Evolutionary conservation across 2,113 vertebrate genomes (phyloP), one percentile per base, ranked within the genome.

Genomic region (Martes martes): DNA sequence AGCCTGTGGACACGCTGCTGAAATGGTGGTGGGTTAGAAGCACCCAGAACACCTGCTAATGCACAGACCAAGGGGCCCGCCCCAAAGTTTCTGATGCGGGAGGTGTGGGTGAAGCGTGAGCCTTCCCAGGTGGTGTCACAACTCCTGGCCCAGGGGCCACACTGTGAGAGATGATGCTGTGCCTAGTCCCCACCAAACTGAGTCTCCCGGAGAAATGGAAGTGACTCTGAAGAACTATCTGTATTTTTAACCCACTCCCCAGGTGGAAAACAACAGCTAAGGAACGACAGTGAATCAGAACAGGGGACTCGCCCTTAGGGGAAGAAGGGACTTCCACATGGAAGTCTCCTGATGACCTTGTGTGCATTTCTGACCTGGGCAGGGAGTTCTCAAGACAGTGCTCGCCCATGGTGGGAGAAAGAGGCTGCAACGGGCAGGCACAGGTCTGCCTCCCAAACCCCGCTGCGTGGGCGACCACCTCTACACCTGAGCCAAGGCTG

Each of bases 11-110:
- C 39, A 7, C 50, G 24, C 67, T 3, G 82, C 28, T 52, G 10
- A 14, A 10, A 21, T 9, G 2, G 11, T 18, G 26, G 45, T 24
- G 11, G 42, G 15, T 19, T 6, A 45, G 39, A 69, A 13, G 19
- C 36, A 6, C 52, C 28, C 31, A 11, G 4, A 31, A 14, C 14
- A 4, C 7, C 9, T n/a, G 93, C 42, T 2, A 11, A 11, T 31
- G n/a, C 55, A 6, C 65, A 52, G 55, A 11, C 11, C 4, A 14
- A 45, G 7, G 11, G n/a, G 19, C 26, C 24, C 0, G 0, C 10
- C 84, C 52, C 15, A 1, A 31, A 33, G 21, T 55, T 67, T 45
- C 61, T 55, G 45, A 42, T 2, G 15, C 42, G 3, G 36, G 57
- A 59, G 26, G 14, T 26, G 31, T 33, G 31, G 6, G 36, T 19